Conservation (phyloP, 2,113 vertebrate genomes). For the Promerops cafer region DNA sequence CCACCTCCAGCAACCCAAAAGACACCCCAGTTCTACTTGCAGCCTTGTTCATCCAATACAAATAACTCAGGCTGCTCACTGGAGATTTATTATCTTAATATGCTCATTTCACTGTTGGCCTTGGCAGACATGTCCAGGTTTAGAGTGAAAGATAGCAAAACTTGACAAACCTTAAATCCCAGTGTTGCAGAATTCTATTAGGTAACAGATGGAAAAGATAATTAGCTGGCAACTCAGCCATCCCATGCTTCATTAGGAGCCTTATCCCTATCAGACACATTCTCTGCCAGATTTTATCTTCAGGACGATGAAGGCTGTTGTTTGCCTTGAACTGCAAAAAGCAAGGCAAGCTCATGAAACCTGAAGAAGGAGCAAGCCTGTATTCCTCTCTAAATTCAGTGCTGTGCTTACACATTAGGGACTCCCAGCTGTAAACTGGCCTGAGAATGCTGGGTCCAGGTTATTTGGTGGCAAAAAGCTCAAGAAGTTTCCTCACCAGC, state of each 20-base stretch:
- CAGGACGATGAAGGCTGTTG: not conserved
- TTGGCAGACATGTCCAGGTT: constrained; percentile 1
- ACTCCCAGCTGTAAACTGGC: not conserved
- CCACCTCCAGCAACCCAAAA: constrained; percentile 5
- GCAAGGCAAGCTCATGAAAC: not conserved
- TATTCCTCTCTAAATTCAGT: not conserved
- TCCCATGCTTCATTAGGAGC: constrained; percentile 8
- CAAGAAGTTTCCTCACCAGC: not conserved
- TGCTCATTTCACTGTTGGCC: constrained; percentile 2
- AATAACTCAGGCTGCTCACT: not conserved
- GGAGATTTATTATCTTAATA: constrained; percentile 28
- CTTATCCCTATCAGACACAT: not conserved
- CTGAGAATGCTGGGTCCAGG: not conserved
- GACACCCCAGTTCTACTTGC: not conserved
- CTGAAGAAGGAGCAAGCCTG: not conserved
- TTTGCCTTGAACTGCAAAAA: not conserved
- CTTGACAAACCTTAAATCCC: constrained; percentile 19
- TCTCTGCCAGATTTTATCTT: not conserved
- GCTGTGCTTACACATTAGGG: not conserved
- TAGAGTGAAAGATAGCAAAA: not conserved
- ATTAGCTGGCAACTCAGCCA: constrained; percentile 25
- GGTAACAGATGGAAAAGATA: constrained; percentile 17
- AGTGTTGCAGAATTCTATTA: not conserved
- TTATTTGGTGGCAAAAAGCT: not conserved
- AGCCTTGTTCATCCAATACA: constrained; percentile 15